Percentiles rank a stretch among this genome's conserved stretches.
phyloP scores from a whole-genome alignment of 2,888 invertebrate species.

The Caenorhabditis wallacei region DNA sequence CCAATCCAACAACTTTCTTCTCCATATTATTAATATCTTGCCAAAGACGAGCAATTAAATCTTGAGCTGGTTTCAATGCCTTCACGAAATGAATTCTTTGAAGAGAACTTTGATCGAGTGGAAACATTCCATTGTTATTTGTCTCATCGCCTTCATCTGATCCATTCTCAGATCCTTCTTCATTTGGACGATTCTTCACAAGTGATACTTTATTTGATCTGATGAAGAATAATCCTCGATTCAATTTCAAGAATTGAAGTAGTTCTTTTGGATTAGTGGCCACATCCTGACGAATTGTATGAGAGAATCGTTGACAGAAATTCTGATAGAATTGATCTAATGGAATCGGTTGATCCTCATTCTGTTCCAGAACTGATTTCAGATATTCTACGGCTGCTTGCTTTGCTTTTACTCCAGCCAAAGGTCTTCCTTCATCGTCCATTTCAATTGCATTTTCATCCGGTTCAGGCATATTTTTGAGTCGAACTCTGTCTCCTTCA shows the following conservation, averaged over 20 bases:
- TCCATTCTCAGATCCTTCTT: slow-evolving; percentile 81
- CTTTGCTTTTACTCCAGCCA: slow-evolving; percentile 82
- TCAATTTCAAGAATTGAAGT: slow-evolving; percentile 93
- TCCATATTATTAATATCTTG: slow-evolving; percentile 75
- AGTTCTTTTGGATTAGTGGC: slow-evolving; percentile 94
- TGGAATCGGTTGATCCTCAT: slow-evolving; percentile 82
- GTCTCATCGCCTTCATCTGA: slow-evolving; percentile 73
- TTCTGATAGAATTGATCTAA: slow-evolving; percentile 81
- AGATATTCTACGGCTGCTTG: slow-evolving; percentile 83
- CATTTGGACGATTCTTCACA: slow-evolving; percentile 80
- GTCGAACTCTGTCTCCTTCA: slow-evolving; percentile 84
- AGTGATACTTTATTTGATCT: slow-evolving; percentile 89
- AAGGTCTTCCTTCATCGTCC: slow-evolving; percentile 82
- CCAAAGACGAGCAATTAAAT: slow-evolving; percentile 75
- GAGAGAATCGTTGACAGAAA: slow-evolving; percentile 83
- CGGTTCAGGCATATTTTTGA: slow-evolving; percentile 83
- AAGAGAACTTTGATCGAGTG: slow-evolving; percentile 79
- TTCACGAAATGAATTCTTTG: slow-evolving; percentile 79
- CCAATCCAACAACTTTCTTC: slow-evolving; percentile 88
- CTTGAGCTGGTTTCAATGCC: slow-evolving; percentile 81
- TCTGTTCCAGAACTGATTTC: slow-evolving; percentile 80
- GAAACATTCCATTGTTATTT: slow-evolving; percentile 80
- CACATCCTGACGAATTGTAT: slow-evolving; percentile 86
- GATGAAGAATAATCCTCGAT: slow-evolving; percentile 95
- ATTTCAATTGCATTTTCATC: slow-evolving; percentile 78